These are phyloP conservation scores for Willowsia nigromaculata DNA, from an alignment of 2,888 invertebrate genomes.

Conservation along the genomic window DNA sequence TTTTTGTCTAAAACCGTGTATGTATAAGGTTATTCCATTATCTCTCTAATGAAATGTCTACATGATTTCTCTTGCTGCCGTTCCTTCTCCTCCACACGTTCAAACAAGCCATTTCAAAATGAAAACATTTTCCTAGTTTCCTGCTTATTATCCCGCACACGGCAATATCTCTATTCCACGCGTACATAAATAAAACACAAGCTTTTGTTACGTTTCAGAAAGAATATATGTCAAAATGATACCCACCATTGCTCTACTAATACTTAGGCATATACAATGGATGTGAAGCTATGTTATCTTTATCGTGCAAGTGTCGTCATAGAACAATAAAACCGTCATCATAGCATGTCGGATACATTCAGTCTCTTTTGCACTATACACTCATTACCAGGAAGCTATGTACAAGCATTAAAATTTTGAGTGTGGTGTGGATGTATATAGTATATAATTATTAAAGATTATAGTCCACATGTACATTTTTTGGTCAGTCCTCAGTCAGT, in stretches of 20 bases:
- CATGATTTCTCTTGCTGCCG: neutral
- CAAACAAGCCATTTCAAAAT: constrained; percentile 10
- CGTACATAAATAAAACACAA: neutral
- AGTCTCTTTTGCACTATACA: neutral
- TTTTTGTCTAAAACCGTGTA: constrained; percentile 13
- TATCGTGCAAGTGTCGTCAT: constrained; percentile 13
- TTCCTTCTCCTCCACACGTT: neutral
- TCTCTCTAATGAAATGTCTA: constrained; percentile 62
- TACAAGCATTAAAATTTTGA: neutral
- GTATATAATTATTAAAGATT: too few relatives aligned
- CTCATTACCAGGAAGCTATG: neutral
- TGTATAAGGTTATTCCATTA: constrained; percentile 63
- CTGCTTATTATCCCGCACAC: constrained; percentile 9
- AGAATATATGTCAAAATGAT: too few relatives aligned
- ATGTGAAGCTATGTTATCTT: neutral
- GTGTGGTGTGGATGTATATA: too few relatives aligned
- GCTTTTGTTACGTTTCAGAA: too few relatives aligned
- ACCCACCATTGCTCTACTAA: neutral
- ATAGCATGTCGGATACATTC: neutral
- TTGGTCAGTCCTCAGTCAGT: neutral
- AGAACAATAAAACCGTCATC: constrained; percentile 46
- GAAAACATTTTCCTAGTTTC: neutral
- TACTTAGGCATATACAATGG: neutral
- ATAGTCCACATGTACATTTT: too few relatives aligned
- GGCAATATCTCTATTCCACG: neutral